Conservation (phyloP, 2,113 vertebrate genomes). For the Colius striatus region DNA sequence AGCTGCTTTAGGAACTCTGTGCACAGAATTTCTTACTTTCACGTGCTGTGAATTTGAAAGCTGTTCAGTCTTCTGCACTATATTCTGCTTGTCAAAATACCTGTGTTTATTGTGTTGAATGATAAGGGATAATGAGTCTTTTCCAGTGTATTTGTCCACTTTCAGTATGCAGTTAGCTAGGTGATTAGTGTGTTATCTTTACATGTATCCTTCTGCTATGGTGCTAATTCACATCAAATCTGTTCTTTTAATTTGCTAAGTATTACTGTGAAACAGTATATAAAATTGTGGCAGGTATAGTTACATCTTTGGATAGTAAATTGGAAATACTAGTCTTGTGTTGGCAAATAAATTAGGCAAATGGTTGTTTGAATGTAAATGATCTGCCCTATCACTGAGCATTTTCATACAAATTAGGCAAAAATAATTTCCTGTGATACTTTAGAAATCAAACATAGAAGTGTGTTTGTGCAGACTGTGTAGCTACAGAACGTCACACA, state of each 20-base stretch:
- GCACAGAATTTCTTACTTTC: background rate
- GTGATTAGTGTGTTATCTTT: background rate
- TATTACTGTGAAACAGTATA: background rate
- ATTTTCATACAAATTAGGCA: background rate
- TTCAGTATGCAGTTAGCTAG: background rate
- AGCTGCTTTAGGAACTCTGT: background rate
- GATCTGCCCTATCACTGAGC: background rate
- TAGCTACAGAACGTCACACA: background rate
- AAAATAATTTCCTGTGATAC: constrained; percentile 2
- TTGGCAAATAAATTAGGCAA: background rate
- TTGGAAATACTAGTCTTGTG: background rate
- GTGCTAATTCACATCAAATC: background rate
- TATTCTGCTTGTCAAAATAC: background rate
- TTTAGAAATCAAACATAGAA: background rate
- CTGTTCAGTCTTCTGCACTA: background rate
- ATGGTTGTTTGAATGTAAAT: background rate
- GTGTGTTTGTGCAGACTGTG: background rate
- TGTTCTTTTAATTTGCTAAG: background rate
- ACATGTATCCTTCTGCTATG: background rate
- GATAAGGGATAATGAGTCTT: background rate
- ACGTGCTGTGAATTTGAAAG: background rate
- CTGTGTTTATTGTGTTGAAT: background rate
- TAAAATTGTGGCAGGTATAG: background rate
- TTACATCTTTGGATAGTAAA: background rate
- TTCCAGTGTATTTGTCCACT: background rate